Evolutionary conservation across 2,797 vertebrate genomes (phyloP).

Genomic region (Rhabdomys pumilio): DNA sequence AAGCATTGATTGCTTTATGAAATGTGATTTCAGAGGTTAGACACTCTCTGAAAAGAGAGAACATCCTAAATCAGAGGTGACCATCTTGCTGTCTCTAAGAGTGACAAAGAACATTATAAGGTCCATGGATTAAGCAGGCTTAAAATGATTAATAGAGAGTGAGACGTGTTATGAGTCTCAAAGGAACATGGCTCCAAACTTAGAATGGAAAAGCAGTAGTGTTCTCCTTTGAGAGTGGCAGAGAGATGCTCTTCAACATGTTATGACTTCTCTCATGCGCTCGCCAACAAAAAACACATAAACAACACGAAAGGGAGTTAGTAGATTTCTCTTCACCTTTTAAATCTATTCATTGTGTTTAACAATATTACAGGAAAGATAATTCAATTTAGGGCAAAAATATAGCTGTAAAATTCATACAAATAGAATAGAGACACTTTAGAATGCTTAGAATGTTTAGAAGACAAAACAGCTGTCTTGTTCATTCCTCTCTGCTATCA

Average conservation of each 20-base stretch:
- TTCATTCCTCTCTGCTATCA: too few species aligned
- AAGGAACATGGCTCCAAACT: neutral
- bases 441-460: neutral
- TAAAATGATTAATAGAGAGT: neutral
- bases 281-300: neutral
- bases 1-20: constrained; percentile 35
- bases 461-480: neutral
- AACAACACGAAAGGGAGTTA: neutral
- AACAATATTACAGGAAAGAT: neutral
- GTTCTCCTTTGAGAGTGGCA: neutral
- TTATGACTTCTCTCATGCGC: neutral
- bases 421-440: constrained; percentile 45
- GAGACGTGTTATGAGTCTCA: neutral
- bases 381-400: constrained; percentile 49
- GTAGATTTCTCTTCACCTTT: neutral
- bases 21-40: neutral
- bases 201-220: neutral
- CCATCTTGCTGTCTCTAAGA: neutral
- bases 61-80: neutral
- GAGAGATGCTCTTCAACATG: neutral
- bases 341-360: constrained; percentile 31
- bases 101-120: neutral
- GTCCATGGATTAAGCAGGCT: neutral
- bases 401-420: neutral
- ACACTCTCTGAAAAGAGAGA: neutral